Conservation (phyloP, 2,797 vertebrate species). For the Fistularia tabacaria region DNA sequence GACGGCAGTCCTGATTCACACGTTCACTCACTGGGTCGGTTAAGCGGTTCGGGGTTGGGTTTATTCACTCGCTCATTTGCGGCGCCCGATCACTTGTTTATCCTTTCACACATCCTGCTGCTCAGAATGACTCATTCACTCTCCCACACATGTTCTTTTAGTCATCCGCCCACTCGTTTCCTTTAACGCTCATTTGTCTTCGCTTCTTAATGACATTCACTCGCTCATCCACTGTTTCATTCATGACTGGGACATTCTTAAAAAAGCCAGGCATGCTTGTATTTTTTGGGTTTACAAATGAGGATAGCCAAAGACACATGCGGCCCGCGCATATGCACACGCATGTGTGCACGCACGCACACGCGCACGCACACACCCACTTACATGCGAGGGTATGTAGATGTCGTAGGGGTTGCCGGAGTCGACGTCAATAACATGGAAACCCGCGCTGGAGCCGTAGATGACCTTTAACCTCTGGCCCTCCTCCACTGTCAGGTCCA, state of each 20-base stretch:
- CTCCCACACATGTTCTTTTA: not conserved
- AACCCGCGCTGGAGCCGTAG: slow-evolving; percentile 96
- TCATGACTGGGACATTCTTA: not conserved
- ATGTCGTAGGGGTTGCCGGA: slow-evolving; percentile 98
- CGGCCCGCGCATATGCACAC: too few relatives aligned
- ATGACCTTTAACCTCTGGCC: slow-evolving; percentile 98
- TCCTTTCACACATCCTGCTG: too few relatives aligned
- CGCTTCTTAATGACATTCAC: not conserved
- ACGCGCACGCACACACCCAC: not conserved
- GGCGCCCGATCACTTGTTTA: too few relatives aligned
- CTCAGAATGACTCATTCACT: not conserved
- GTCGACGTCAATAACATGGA: slow-evolving; percentile 98
- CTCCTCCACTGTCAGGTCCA: slow-evolving; percentile 96
- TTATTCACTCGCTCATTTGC: too few relatives aligned
- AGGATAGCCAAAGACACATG: too few relatives aligned
- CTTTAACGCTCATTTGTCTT: not conserved
- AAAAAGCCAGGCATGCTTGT: too few relatives aligned
- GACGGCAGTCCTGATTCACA: too few relatives aligned
- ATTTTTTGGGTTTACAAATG: too few relatives aligned
- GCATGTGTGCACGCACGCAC: too few relatives aligned
- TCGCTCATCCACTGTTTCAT: not conserved
- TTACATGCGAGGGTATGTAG: slow-evolving; percentile 93
- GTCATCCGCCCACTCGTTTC: not conserved
- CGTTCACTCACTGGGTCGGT: too few relatives aligned
- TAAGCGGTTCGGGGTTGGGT: too few relatives aligned